Base-by-base conservation (phyloP, 1,140 invertebrate genomes). In the Fopius arisanus region DNA sequence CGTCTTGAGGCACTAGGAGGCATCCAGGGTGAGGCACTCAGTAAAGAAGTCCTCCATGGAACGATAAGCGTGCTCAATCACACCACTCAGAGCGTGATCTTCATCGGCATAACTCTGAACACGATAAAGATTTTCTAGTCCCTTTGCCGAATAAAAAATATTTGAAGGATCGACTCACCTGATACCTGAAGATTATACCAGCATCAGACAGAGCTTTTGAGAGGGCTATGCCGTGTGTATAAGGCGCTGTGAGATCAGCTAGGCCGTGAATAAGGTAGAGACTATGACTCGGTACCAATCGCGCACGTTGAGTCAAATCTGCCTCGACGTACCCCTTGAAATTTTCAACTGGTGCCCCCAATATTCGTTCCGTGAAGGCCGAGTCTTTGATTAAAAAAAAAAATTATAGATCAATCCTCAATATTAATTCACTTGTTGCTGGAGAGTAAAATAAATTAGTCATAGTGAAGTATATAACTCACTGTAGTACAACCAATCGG, bases 401-500 rank as follows among this genome's bases (percentile, higher is more conserved):
- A 5, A 48, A 19, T 43, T 3, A 16, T 2, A 16, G 43, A 67
- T 31, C 3, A 33, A 71, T 28, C 41, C 5, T 48, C n/a, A 48
- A 51, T 31, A 75, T 69, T 66, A 43, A 54, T 70, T 37, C 33
- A 31, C 31, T 65, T 26, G 23, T 21, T 37, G 9, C 9, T 37
- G 29, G 29, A 31, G 1, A 51, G 0, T 19, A 19, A 14, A 33
- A 70, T 37, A 28, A 12, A 51, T 10, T 28, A 29, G 10, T 26
- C 23, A 12, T 37, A 0, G 41, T 29, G 7, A 7, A n/a, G 9
- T 51, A 28, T 16, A 31, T 23, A 77, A 89, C 93, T 93, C 85
- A 98, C 96, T 97, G 84, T 97, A 98, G 86, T 96, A 97, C 16
- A 95, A 90, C 96, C 96, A 98, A 85, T 97, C 96, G 2, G 96